Base-by-base conservation (phyloP, 2,113 vertebrate genomes). In the Chaetops frenatus region DNA sequence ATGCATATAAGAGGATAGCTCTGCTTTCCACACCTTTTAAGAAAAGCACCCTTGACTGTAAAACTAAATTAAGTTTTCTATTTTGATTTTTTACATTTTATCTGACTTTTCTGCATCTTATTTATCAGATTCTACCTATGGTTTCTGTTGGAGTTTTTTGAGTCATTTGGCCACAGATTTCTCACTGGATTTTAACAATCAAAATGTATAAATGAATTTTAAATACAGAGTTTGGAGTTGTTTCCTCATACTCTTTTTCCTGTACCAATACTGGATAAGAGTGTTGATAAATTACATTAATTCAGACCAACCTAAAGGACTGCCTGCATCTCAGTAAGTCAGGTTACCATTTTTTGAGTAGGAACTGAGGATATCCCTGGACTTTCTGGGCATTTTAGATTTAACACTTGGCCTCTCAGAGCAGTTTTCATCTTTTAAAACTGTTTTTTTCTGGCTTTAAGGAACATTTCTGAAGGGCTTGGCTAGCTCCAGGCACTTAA, bases 401-500 rank as follows among this genome's bases (percentile, higher is more conserved):
- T 92, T 95, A 95, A 92, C 71, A 77, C 28, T 48, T 83, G 74
- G 87, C 71, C 81, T 96, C 88, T 88, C 38, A 71, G 76, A 83
- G 64, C 29, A 60, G 57, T 86, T 81, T 86, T 92, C 16, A 66
- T 90, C 67, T 91, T 93, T 81, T 36, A 77, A 78, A 95, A 86
- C 54, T 83, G 17, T 5, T 33, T 86, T 88, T 88, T n/a, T n/a
- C n/a, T 66, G 79, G 35, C 87, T 96, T 80, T 58, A 80, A 95
- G 90, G 28, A 93, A 86, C 27, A 40, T 80, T 90, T 94, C 85
- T 94, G 92, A 92, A 96, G 78, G 71, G 62, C 45, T 51, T 73
- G 90, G 71, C 71, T 96, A 93, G 81, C 89, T 96, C 70, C 85
- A 96, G 92, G 90, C 85, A 80, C 61, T 96, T 97, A 92, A 96